phyloP scores from a whole-genome alignment of 2,888 invertebrate genomes.

The Choreutis nemorana region DNA sequence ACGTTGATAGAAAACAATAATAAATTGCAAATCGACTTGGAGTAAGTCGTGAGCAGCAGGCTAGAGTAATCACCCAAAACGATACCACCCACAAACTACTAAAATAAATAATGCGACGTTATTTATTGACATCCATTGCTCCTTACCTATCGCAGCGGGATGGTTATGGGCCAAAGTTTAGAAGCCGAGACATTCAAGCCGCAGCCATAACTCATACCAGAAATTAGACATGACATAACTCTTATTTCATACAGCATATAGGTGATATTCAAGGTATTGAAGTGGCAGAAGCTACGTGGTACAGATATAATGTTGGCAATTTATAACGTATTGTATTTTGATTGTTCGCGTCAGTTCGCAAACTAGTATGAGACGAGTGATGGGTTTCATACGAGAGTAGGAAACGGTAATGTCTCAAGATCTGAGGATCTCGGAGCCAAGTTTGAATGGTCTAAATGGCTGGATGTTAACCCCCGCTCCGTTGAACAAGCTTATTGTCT shows the following conservation, averaged over 20 bases:
- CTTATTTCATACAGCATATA: slow-evolving; percentile 12
- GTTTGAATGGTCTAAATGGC: slow-evolving; percentile 41
- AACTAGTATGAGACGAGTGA: slow-evolving; percentile 42
- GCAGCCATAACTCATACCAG: slow-evolving; percentile 13
- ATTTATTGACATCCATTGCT: slow-evolving; percentile 38
- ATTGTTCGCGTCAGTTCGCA: slow-evolving; percentile 47
- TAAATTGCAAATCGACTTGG: no score
- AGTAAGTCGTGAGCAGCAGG: slow-evolving; percentile 12
- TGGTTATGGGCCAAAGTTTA: slow-evolving; percentile 40
- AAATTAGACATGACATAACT: not conserved
- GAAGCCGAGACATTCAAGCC: slow-evolving; percentile 24
- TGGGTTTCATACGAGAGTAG: slow-evolving; percentile 37
- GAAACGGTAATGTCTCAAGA: slow-evolving; percentile 52
- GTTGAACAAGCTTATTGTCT: slow-evolving; percentile 45
- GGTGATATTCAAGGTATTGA: slow-evolving; percentile 6
- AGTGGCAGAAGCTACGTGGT: slow-evolving; percentile 11
- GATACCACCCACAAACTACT: slow-evolving; percentile 20
- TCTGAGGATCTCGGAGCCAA: slow-evolving; percentile 35
- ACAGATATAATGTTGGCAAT: slow-evolving; percentile 41
- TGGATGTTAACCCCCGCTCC: slow-evolving; percentile 32
- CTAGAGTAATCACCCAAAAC: slow-evolving; percentile 18
- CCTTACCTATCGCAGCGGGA: slow-evolving; percentile 47
- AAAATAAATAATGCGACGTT: slow-evolving; percentile 28
- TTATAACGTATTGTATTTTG: slow-evolving; percentile 65
- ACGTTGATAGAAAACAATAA: no score